phyloP scores from a whole-genome alignment of 2,113 vertebrate species.

The Upupa epops region DNA sequence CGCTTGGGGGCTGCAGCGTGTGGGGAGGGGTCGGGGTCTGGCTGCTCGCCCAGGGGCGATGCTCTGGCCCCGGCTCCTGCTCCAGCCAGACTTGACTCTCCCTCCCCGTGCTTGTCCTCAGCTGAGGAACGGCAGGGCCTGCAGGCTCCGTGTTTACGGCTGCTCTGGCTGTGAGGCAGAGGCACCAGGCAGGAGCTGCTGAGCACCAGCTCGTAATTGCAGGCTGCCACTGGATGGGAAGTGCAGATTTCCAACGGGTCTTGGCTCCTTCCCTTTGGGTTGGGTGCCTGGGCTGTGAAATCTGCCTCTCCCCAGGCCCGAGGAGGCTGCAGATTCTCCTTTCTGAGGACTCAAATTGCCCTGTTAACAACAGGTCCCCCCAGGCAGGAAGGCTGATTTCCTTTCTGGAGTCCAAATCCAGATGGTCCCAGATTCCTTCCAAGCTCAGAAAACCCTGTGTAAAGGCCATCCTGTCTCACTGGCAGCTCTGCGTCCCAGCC shows the following conservation, averaged over 20 bases:
- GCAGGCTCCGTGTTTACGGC: neutral
- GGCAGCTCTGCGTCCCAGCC: neutral
- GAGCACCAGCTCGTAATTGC: neutral
- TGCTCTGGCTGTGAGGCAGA: neutral
- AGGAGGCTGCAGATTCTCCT: neutral
- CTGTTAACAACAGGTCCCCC: neutral
- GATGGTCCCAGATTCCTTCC: conserved; percentile 52
- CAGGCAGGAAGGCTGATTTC: conserved; percentile 42
- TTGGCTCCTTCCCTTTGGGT: neutral
- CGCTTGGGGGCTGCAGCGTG: rapidly evolving
- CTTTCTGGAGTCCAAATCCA: conserved; percentile 36
- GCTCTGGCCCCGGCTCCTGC: neutral
- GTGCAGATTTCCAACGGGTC: neutral
- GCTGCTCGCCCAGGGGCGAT: neutral
- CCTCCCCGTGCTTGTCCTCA: neutral
- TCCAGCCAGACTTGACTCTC: neutral
- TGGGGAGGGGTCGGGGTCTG: rapidly evolving
- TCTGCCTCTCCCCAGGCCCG: neutral
- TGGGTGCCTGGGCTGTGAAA: neutral
- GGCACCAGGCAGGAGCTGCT: neutral
- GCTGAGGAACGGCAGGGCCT: neutral
- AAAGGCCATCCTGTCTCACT: conserved; percentile 25
- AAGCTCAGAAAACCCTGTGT: conserved; percentile 25
- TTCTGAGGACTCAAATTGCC: neutral
- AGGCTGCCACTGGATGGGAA: neutral